Evolutionary conservation across 2,888 invertebrate species (phyloP).

Genomic region (Steinernema hermaphroditum): DNA sequence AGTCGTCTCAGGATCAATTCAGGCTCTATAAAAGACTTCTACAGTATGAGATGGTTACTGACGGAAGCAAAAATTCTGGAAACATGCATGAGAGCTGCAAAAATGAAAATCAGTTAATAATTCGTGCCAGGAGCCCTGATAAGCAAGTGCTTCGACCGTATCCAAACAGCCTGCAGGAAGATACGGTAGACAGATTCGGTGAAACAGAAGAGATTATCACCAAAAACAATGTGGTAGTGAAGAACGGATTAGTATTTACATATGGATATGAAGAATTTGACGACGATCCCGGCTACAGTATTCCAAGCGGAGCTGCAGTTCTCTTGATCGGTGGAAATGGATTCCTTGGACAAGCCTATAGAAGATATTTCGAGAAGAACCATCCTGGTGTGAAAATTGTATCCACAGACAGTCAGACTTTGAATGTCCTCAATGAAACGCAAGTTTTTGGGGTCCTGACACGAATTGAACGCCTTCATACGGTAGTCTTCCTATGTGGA

Average conservation of each 20-base stretch:
- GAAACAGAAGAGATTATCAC: neutral
- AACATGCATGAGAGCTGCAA: neutral
- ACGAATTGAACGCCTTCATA: neutral
- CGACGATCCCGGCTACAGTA: neutral
- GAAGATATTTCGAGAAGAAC: neutral
- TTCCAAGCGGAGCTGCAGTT: neutral
- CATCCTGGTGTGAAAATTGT: neutral
- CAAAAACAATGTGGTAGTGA: neutral
- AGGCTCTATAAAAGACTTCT: constrained; percentile 31
- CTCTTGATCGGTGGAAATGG: constrained; percentile 18
- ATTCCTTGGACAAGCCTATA: constrained; percentile 9
- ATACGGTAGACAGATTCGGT: neutral
- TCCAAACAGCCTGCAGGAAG: neutral
- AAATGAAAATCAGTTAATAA: neutral
- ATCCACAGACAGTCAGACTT: neutral
- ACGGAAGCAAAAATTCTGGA: constrained; percentile 36
- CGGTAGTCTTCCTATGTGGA: constrained; percentile 20
- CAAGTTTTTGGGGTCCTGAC: neutral
- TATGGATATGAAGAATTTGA: constrained; percentile 19
- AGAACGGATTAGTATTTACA: constrained; percentile 25
- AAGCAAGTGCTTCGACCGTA: neutral
- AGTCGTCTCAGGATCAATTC: neutral
- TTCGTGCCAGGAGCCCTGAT: neutral
- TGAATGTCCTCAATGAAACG: constrained; percentile 14
- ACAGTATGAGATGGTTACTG: constrained; percentile 3